Conservation (phyloP, 1,140 invertebrate species). For the Andrena cerasifolii region DNA sequence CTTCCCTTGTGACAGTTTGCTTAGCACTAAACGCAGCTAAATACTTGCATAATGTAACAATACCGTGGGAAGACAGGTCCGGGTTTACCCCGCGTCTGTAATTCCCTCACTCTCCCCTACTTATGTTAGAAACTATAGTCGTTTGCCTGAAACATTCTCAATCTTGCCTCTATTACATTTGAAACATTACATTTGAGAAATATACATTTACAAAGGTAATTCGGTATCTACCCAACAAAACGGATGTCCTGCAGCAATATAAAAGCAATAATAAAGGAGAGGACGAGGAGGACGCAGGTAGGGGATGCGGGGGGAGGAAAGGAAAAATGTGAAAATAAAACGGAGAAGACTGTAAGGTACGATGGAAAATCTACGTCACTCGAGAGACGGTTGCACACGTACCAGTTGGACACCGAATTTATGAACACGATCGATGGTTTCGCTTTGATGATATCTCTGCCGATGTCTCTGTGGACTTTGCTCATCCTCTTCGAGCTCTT, state of each 20-base stretch:
- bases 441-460: constrained; percentile 67
- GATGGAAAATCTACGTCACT: constrained; percentile 52
- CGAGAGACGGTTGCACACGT: constrained; percentile 24
- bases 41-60: no score
- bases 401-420: constrained; percentile 65
- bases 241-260: constrained; percentile 2
- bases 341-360: constrained; percentile 31
- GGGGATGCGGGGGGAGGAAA: not conserved
- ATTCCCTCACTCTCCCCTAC: no score
- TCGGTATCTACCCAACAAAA: not conserved
- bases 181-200: no score
- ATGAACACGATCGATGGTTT: constrained; percentile 65
- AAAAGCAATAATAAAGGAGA: not conserved
- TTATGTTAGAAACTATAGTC: no score
- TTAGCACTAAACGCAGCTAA: no score
- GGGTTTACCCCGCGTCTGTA: no score
- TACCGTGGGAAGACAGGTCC: no score
- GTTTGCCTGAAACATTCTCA: no score
- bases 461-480: constrained; percentile 53
- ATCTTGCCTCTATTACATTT: no score
- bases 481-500: constrained; percentile 25
- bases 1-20: no score
- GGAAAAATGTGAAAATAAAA: constrained; percentile 27
- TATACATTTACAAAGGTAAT: not conserved
- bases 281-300: not conserved